Evolutionary conservation across 2,888 invertebrate species (phyloP), one percentile per base, ranked within the genome.

Genomic region (Cartodere bifasciata): DNA sequence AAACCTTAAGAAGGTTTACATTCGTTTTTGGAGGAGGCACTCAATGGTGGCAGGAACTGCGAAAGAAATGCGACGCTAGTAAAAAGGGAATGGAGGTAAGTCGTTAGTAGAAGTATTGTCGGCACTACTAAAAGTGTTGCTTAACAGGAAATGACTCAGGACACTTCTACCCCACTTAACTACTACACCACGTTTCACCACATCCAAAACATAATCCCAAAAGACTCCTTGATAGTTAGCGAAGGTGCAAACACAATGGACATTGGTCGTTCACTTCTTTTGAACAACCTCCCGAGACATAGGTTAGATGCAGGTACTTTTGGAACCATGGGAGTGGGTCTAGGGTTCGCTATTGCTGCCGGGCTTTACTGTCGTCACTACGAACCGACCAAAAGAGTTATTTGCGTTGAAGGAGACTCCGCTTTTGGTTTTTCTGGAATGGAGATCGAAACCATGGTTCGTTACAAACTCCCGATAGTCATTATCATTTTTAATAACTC

Each of bases 211-310:
- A 58, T 67, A 32, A 68, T 88, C 34, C 87, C 88, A 0, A 66
- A 71, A 52, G 83, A 95, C 61, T 76, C 81, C 4, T 74, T 95
- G 10, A 87, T 97, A 36, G 85, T 94, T 15, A 94, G 91, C 52
- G 95, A 97, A 63, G 97, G 95, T 13, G 94, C 95, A 17, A 95
- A 95, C 59, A 97, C 95, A 0, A 97, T 97, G 97, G 95, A 97
- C 54, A 95, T 95, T 52, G 94, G 95, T 0, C 70, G 95, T 25
- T 77, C 88, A 0, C 74, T 94, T 62, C 62, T 95, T 20, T 64
- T 78, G n/a, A 91, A 94, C 56, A 70, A 70, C 44, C 64, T 75
- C 41, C 87, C 94, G 0, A 65, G 91, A 23, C 91, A 88, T 52
- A 71, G 94, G 35, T 66, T 95, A 3, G 95, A 95, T 59, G 95